Evolutionary conservation across 92 coral and sea anemone genomes (phyloP).

Genomic region (Palythoa grandiflora): DNA sequence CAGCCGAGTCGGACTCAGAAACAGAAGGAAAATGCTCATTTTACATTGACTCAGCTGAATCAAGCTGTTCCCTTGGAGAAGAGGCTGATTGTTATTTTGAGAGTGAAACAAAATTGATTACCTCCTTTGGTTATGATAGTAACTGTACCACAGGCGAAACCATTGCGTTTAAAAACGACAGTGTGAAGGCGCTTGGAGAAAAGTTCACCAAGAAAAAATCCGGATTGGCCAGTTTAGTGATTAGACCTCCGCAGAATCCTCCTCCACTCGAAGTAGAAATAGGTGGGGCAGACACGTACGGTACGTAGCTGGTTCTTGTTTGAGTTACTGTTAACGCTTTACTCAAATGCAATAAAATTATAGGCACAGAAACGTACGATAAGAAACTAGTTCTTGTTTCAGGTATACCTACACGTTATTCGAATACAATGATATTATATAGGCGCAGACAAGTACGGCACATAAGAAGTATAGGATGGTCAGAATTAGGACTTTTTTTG

Average conservation of each 20-base stretch:
- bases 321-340: neutral
- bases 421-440: too few relatives aligned
- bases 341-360: too few relatives aligned
- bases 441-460: too few relatives aligned
- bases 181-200: neutral
- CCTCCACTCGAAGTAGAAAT: neutral
- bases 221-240: neutral
- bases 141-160: constrained; percentile 28
- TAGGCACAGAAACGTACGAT: too few relatives aligned
- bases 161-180: neutral
- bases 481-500: too few relatives aligned
- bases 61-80: constrained; percentile 47
- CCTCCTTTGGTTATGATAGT: constrained; percentile 28
- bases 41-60: constrained; percentile 28
- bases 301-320: neutral
- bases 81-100: constrained; percentile 18
- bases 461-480: too few relatives aligned
- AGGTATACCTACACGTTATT: too few relatives aligned
- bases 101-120: neutral
- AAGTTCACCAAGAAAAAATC: constrained; percentile 1
- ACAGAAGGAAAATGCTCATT: constrained; percentile 7
- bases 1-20: constrained; percentile 3
- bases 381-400: too few relatives aligned
- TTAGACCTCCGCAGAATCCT: neutral
- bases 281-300: constrained; percentile 2